Conservation (phyloP, 1,140 invertebrate species). For the Campoletis sonorensis region DNA sequence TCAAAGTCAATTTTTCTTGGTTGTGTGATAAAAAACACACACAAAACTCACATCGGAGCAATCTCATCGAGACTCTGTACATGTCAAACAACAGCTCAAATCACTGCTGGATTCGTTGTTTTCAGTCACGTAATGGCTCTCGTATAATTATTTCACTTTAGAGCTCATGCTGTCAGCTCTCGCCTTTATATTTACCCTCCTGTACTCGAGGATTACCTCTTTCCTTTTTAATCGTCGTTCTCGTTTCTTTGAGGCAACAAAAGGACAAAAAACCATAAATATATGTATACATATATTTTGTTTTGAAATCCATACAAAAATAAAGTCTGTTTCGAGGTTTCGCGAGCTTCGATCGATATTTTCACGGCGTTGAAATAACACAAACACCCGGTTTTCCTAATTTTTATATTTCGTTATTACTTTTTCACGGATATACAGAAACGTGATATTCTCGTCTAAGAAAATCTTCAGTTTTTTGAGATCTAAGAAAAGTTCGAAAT, state of each 20-base stretch:
- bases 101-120: not conserved
- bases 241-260: constrained; percentile 55
- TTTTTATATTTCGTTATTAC: not conserved
- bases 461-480: no score
- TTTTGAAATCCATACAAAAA: no score
- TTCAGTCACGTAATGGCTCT: not conserved
- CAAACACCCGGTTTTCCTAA: not conserved
- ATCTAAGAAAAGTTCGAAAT: no score
- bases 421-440: no score
- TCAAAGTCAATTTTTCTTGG: constrained; percentile 13
- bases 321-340: constrained; percentile 26
- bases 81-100: not conserved
- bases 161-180: not conserved
- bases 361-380: constrained; percentile 39
- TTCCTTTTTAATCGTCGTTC: constrained; percentile 56
- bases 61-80: not conserved
- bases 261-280: constrained; percentile 41
- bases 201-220: constrained; percentile 33
- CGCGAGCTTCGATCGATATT: not conserved
- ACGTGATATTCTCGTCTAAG: no score
- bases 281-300: no score
- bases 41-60: not conserved
- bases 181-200: constrained; percentile 37
- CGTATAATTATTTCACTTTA: constrained; percentile 2
- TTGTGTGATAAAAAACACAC: not conserved